Conservation (phyloP, 2,797 vertebrate species). For the Myoxocephalus aenaeus region DNA sequence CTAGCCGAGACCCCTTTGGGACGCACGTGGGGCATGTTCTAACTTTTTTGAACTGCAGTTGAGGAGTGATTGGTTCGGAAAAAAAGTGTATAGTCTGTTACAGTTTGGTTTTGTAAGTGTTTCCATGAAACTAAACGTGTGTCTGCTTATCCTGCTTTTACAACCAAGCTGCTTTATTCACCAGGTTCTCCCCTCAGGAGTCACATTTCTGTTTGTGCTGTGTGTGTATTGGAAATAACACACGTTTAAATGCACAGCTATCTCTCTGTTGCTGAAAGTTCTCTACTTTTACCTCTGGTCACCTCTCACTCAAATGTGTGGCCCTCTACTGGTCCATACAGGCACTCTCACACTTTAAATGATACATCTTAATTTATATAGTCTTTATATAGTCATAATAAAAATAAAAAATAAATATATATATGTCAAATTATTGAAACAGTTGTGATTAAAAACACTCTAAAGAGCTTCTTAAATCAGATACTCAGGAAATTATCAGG, state of each 20-base stretch:
- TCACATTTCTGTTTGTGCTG: neutral
- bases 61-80: conserved; percentile 8
- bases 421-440: conserved; percentile 2
- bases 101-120: neutral
- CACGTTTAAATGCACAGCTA: neutral
- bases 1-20: conserved; percentile 49
- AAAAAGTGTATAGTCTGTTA: conserved; percentile 1
- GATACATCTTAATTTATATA: neutral
- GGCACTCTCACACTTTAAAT: conserved; percentile 45
- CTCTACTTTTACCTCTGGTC: conserved; percentile 19
- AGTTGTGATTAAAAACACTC: conserved; percentile 20
- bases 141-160: neutral
- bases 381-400: neutral
- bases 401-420: too few species aligned
- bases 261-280: neutral
- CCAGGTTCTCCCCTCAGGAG: neutral
- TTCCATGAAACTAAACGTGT: neutral
- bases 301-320: conserved; percentile 45
- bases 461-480: conserved; percentile 10
- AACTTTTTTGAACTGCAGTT: conserved; percentile 16
- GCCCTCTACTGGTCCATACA: conserved; percentile 77
- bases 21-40: conserved; percentile 27
- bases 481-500: conserved; percentile 5
- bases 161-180: neutral
- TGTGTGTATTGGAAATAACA: neutral